Percentiles rank a stretch among this genome's conserved stretches.
phyloP scores from a whole-genome alignment of 2,888 invertebrate genomes.

The Cheilosia vulpina region DNA sequence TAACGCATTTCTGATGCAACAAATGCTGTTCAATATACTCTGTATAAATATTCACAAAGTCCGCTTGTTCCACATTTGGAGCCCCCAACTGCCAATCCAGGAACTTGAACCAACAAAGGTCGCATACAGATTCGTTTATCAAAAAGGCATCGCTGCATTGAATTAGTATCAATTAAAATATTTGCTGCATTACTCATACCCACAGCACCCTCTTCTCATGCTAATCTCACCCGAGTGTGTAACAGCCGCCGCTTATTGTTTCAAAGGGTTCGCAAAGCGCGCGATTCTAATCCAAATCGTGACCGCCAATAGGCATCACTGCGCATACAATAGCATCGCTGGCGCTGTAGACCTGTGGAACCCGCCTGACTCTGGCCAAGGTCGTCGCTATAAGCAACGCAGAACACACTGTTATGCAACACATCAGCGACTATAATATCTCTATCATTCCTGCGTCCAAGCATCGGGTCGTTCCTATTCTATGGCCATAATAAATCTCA shows the following conservation, averaged over 20 bases:
- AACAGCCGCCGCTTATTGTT: slow-evolving; percentile 6
- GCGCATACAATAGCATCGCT: slow-evolving; percentile 26
- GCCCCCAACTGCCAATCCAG: background rate
- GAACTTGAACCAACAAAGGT: background rate
- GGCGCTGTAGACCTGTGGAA: background rate
- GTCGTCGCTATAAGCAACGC: slow-evolving; percentile 20
- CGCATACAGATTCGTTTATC: background rate
- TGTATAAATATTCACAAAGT: background rate
- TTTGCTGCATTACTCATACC: background rate
- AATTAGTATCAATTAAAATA: slow-evolving; percentile 8
- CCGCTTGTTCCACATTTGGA: background rate
- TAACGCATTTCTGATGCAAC: no score
- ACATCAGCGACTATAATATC: background rate
- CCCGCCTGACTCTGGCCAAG: slow-evolving; percentile 8
- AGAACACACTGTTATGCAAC: slow-evolving; percentile 38
- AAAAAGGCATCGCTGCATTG: slow-evolving; percentile 7
- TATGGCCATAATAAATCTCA: slow-evolving; percentile 30
- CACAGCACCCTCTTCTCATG: background rate
- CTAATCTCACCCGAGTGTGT: slow-evolving; percentile 3
- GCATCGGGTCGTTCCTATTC: slow-evolving; percentile 9
- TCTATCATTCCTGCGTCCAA: slow-evolving; percentile 9
- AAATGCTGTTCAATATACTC: no score
- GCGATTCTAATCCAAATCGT: slow-evolving; percentile 55
- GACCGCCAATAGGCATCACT: slow-evolving; percentile 61
- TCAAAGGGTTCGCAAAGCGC: slow-evolving; percentile 13